A percentile compares a stretch with the other conserved stretches of the same genome.
Conservation (phyloP, 2,113 vertebrate genomes). For the Malurus cyaneus region DNA sequence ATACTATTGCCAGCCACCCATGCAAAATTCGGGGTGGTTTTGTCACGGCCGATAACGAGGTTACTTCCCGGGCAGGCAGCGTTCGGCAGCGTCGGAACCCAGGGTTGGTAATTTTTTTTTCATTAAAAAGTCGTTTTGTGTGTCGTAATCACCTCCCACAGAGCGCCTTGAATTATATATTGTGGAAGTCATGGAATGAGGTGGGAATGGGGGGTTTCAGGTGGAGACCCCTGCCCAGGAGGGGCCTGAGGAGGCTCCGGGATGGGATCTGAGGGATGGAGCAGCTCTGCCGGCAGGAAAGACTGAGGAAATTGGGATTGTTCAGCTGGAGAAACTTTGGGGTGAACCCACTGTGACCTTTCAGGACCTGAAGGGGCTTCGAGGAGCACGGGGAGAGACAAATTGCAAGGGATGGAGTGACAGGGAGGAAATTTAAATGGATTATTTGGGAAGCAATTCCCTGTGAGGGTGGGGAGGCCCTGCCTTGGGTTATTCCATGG, state of each 20-base stretch:
- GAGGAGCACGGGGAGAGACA: neutral
- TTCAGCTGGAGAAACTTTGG: neutral
- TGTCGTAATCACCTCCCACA: neutral
- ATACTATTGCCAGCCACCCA: neutral
- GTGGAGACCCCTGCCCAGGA: neutral
- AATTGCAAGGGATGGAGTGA: neutral
- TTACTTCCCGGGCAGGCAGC: neutral
- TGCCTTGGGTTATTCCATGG: neutral
- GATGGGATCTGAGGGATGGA: neutral
- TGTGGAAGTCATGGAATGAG: neutral
- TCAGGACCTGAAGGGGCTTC: neutral
- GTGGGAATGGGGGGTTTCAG: neutral
- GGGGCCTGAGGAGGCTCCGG: neutral
- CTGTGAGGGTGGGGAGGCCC: no score
- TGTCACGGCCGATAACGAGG: neutral
- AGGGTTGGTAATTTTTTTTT: neutral
- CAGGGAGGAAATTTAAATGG: rapidly evolving
- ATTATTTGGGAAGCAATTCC: neutral
- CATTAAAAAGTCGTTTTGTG: neutral
- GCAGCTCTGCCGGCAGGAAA: neutral
- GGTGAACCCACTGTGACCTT: rapidly evolving
- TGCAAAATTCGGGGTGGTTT: neutral
- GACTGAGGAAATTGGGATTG: neutral
- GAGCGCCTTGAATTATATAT: no score
- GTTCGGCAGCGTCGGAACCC: neutral